Evolutionary conservation across 2,113 vertebrate genomes (phyloP).

Genomic region (Ornithorhynchus anatinus): DNA sequence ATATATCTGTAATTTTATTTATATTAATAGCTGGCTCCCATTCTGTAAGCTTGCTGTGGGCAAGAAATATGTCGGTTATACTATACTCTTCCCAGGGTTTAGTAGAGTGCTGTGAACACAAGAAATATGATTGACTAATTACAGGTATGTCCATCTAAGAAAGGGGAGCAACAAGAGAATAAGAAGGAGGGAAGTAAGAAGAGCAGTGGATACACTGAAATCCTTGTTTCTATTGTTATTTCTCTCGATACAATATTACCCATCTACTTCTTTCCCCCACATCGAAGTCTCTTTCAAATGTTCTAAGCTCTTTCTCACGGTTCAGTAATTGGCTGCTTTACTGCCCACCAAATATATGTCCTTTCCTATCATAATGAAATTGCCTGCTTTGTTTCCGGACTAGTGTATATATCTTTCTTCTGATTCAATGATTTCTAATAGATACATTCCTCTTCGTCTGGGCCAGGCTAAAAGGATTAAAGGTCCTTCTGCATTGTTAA

Average conservation of each 20-base stretch:
- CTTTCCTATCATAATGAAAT: slow-evolving; percentile 1
- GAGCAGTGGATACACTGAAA: neutral
- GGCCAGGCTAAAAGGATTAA: neutral
- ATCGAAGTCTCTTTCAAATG: slow-evolving; percentile 21
- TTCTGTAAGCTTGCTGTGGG: too few relatives aligned
- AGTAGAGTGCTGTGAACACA: too few relatives aligned
- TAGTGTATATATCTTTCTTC: neutral
- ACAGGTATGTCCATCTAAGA: too few relatives aligned
- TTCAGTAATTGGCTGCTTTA: neutral
- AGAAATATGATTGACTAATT: too few relatives aligned
- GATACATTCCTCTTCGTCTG: neutral
- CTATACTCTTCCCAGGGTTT: too few relatives aligned
- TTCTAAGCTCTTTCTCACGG: neutral
- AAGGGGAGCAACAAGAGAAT: too few relatives aligned
- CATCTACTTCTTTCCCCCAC: neutral
- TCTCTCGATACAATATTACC: neutral
- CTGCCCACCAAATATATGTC: neutral
- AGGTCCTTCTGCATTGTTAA: neutral
- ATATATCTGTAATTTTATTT: too few relatives aligned
- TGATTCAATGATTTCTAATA: slow-evolving; percentile 1
- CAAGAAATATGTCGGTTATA: too few relatives aligned
- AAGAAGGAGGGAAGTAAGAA: too few relatives aligned
- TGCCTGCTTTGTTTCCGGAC: slow-evolving; percentile 27
- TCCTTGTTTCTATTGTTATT: slow-evolving; percentile 6
- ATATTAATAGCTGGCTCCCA: too few relatives aligned